These are phyloP conservation scores for Clupea harengus DNA, from an alignment of 2,113 vertebrate species.

Conservation along the genomic window DNA sequence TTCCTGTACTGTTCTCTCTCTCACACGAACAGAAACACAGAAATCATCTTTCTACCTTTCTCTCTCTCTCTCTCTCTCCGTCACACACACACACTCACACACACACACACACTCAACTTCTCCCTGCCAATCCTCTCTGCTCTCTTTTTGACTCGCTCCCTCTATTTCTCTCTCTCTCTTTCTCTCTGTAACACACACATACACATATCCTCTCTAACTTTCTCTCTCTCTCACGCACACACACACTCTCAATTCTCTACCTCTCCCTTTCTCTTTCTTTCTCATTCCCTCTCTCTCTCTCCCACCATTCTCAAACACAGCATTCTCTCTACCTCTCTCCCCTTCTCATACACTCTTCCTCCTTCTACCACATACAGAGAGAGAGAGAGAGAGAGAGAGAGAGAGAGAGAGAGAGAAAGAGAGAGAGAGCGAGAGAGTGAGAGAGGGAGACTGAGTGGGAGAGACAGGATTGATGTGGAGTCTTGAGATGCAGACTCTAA, in stretches of 20 bases:
- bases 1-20: not conserved
- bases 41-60: not conserved
- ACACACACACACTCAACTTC: not conserved
- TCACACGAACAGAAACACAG: not conserved
- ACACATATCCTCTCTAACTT: not conserved
- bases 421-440: not conserved
- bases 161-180: not conserved
- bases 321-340: not conserved
- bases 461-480: not conserved
- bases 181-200: not conserved
- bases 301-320: not conserved
- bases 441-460: not conserved
- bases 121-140: not conserved
- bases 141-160: too few relatives aligned
- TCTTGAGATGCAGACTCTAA: constrained; percentile 36
- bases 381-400: not conserved
- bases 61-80: not conserved
- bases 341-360: not conserved
- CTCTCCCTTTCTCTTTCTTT: not conserved
- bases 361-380: too few relatives aligned
- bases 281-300: not conserved
- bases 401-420: not conserved
- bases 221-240: not conserved
- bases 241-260: not conserved
- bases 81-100: not conserved